Conservation (phyloP, 2,797 vertebrate species). For the Xenopus petersii region DNA sequence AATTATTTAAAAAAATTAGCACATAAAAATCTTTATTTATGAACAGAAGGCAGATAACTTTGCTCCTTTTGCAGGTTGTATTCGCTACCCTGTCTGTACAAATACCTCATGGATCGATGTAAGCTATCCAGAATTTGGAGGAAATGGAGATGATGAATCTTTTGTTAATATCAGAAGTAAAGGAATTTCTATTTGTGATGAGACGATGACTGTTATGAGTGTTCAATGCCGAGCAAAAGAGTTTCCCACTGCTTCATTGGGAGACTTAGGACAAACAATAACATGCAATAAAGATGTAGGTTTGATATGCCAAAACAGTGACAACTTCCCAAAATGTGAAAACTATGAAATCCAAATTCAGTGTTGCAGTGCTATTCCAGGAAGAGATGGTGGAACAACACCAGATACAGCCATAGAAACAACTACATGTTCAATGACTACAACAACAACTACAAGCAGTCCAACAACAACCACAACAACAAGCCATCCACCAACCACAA, state of each 20-base stretch:
- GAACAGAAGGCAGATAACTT: no score
- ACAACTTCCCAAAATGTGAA: conserved; percentile 62
- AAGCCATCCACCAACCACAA: no score
- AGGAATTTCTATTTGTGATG: conserved; percentile 59
- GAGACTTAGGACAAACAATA: conserved; percentile 53
- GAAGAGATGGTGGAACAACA: no score
- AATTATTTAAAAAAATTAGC: no score
- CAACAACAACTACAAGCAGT: no score
- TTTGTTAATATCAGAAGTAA: conserved; percentile 50
- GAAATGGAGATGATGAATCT: conserved; percentile 70
- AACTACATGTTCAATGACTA: no score
- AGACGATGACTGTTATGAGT: conserved; percentile 8
- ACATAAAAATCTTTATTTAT: no score
- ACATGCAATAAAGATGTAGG: conserved; percentile 56
- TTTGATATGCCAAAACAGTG: conserved; percentile 59
- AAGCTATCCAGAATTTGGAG: conserved; percentile 40
- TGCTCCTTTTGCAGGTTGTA: background rate
- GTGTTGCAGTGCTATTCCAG: conserved; percentile 54
- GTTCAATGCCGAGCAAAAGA: conserved; percentile 61
- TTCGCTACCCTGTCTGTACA: background rate
- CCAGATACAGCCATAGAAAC: no score
- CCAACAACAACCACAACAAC: no score
- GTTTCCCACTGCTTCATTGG: conserved; percentile 53
- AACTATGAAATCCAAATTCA: conserved; percentile 64
- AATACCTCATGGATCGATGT: conserved; percentile 30